These are phyloP conservation scores for Tanytarsus gracilentus DNA, from an alignment of 2,888 invertebrate genomes.

Conservation along the genomic window DNA sequence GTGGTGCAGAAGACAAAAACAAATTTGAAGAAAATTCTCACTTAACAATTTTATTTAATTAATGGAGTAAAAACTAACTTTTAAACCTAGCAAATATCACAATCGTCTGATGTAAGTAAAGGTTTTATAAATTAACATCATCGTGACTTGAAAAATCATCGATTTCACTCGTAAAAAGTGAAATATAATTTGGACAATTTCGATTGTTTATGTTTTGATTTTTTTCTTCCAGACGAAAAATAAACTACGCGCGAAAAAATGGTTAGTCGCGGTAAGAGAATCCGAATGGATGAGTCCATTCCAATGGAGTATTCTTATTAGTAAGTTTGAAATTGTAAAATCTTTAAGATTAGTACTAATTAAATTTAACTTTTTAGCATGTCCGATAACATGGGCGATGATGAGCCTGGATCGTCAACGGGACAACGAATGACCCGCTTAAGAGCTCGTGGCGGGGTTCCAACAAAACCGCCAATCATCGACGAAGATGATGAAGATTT, in stretches of 20 bases:
- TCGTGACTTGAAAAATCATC: neutral
- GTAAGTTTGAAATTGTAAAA: constrained; percentile 1
- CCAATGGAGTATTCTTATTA: constrained; percentile 20
- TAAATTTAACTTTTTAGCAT: constrained; percentile 9
- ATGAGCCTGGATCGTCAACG: constrained; percentile 29
- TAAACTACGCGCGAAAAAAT: neutral
- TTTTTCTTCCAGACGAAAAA: neutral
- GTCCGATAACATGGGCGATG: neutral
- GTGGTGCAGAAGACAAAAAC: no score
- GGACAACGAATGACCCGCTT: constrained; percentile 56
- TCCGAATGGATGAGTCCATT: constrained; percentile 82
- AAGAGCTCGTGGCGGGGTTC: constrained; percentile 46
- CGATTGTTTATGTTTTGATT: constrained; percentile 20
- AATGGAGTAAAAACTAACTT: no score
- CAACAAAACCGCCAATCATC: constrained; percentile 44
- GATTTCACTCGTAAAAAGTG: neutral
- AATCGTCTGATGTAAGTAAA: neutral
- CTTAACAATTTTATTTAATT: neutral
- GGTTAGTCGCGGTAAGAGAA: constrained; percentile 69
- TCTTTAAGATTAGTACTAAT: neutral
- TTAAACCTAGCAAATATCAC: neutral
- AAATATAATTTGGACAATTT: neutral
- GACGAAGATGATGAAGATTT: constrained; percentile 44
- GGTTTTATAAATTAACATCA: neutral
- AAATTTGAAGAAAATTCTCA: neutral